These are phyloP conservation scores for Philhelius pedissequus DNA, from an alignment of 2,888 invertebrate genomes.

Conservation along the genomic window DNA sequence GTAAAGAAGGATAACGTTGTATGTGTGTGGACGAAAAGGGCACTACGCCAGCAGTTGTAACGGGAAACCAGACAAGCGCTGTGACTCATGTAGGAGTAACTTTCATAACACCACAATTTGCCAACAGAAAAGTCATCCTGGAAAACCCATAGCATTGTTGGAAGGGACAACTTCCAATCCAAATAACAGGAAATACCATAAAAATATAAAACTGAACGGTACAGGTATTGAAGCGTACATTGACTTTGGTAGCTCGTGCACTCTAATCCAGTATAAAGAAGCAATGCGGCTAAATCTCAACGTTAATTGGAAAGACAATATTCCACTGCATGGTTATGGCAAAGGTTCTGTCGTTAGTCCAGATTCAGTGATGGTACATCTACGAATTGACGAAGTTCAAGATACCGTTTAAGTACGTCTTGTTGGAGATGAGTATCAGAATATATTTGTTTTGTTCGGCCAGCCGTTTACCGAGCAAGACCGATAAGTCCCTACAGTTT, in stretches of 20 bases:
- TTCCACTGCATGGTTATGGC: background rate
- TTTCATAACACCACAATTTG: background rate
- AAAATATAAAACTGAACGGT: background rate
- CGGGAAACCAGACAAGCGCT: background rate
- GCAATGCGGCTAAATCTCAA: background rate
- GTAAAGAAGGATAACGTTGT: background rate
- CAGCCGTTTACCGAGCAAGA: background rate
- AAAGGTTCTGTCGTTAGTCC: background rate
- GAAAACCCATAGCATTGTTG: background rate
- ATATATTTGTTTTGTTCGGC: background rate
- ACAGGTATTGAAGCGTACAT: background rate
- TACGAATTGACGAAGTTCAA: background rate
- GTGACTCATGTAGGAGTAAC: background rate
- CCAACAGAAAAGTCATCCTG: background rate
- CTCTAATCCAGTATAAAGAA: background rate
- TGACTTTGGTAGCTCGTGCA: conserved; percentile 2
- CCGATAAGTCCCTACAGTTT: background rate
- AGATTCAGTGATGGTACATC: background rate
- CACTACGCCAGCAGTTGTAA: background rate
- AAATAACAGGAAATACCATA: background rate
- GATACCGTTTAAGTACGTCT: background rate
- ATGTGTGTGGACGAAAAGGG: background rate
- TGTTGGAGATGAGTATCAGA: background rate
- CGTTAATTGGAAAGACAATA: background rate
- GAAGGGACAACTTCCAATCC: background rate